Conservation (phyloP, 1,140 invertebrate species). For the Berghia stephanieae region DNA sequence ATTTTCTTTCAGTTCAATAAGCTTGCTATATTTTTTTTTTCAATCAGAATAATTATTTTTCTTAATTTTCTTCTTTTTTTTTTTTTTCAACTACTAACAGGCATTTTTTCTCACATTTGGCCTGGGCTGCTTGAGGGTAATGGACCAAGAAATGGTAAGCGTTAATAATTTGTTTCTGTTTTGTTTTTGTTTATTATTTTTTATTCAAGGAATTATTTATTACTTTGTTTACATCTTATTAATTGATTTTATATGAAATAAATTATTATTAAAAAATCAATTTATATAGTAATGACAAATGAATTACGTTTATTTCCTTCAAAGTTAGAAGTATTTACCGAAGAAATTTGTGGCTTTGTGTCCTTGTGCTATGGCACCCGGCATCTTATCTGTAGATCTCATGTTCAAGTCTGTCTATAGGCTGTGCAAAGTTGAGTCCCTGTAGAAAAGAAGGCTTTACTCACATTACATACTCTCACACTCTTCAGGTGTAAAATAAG, state of each 20-base stretch:
- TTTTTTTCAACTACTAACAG: no score
- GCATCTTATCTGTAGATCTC: neutral
- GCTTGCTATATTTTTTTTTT: neutral
- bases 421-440: no score
- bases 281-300: neutral
- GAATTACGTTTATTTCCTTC: neutral
- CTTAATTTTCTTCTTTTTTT: slow-evolving; percentile 24
- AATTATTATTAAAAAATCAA: neutral
- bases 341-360: neutral
- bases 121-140: slow-evolving; percentile 75
- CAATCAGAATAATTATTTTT: neutral
- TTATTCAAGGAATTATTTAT: neutral
- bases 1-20: no score
- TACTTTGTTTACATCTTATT: neutral
- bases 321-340: neutral
- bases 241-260: neutral
- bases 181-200: neutral
- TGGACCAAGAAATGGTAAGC: slow-evolving; percentile 49
- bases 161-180: neutral
- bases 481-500: no score
- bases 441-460: no score
- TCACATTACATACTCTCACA: no score
- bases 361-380: neutral
- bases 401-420: no score
- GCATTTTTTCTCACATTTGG: slow-evolving; percentile 82